A percentile compares a stretch with the other conserved stretches of the same genome.
Evolutionary conservation across 2,113 vertebrate genomes (phyloP).

Genomic region (Phalacrocorax carbo): DNA sequence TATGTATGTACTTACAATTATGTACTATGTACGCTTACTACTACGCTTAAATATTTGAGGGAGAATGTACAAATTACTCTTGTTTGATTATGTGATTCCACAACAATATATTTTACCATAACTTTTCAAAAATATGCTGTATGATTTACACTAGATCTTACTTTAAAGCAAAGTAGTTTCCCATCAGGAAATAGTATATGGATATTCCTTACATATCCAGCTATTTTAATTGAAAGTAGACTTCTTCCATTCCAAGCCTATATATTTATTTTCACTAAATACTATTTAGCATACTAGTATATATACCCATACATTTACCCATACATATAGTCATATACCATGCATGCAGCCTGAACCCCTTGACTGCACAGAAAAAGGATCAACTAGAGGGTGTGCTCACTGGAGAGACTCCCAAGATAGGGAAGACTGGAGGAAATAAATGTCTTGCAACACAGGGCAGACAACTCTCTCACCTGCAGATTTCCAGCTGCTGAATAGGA

Average conservation of each 20-base stretch:
- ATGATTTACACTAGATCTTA: background rate
- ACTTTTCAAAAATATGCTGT: background rate
- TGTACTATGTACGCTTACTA: background rate
- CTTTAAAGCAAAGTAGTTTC: background rate
- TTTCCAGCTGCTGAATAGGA: background rate
- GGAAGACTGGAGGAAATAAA: background rate
- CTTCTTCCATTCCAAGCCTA: background rate
- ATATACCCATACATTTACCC: background rate
- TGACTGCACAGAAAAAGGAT: background rate
- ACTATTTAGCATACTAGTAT: background rate
- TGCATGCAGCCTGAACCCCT: background rate
- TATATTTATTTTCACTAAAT: background rate
- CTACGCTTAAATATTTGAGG: background rate
- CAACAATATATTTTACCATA: background rate
- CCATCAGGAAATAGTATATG: background rate
- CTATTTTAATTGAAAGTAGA: background rate
- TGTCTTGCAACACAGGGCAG: background rate
- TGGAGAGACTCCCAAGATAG: background rate
- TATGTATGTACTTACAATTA: background rate
- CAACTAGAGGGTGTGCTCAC: background rate
- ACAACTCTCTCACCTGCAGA: background rate
- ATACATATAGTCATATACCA: background rate
- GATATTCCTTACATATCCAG: background rate
- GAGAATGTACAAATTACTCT: background rate
- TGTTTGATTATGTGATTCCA: background rate